Base-by-base conservation (phyloP, 1,140 invertebrate species). In the Anastrepha ludens region DNA sequence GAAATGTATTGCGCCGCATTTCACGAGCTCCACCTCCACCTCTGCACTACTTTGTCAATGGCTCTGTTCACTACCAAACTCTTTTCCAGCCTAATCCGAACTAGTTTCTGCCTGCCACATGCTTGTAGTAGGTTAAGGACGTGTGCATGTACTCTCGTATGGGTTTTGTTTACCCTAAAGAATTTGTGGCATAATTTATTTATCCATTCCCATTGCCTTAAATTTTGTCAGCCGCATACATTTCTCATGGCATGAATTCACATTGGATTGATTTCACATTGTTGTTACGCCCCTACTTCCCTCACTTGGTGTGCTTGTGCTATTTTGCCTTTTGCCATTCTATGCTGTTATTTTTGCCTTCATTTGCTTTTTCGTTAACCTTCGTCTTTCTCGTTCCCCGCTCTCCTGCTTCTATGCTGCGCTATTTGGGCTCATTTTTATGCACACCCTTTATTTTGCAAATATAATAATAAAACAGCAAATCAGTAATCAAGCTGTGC, bases 121-220 rank as follows among this genome's bases (percentile, higher is more conserved):
- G 11, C 8, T 74, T 47, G n/a, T 55, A 55, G 6, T 50, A 7
- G 9, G 29, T 29, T 29, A n/a, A 15, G 15, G 1, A 13, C n/a
- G n/a, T 78, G 50, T 81, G 13, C 11, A 7, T 67, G 64, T 67
- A n/a, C 3, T 67, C 11, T 8, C 6, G 64, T 11, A 67, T 67
- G 74, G 29, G n/a, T 81, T 55, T 55, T 58, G 74, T 81, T 81
- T 81, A 81, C 17, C 74, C 74, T 81, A 17, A 58, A 47, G 74
- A 81, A 81, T 81, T 67, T 74, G 50, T 17, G 44, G 74, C 74
- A 81, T 81, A 81, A 81, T 81, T 81, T 81, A 81, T 81, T 29
- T 55, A 47, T 81, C 74, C 74, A 81, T 20, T 55, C 55, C n/a
- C 74, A 81, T 55, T 55, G 74, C 74, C 50, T 55, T 55, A 55